These are phyloP conservation scores for Gambelia wislizenii DNA, from an alignment of 2,797 vertebrate species.

Conservation along the genomic window DNA sequence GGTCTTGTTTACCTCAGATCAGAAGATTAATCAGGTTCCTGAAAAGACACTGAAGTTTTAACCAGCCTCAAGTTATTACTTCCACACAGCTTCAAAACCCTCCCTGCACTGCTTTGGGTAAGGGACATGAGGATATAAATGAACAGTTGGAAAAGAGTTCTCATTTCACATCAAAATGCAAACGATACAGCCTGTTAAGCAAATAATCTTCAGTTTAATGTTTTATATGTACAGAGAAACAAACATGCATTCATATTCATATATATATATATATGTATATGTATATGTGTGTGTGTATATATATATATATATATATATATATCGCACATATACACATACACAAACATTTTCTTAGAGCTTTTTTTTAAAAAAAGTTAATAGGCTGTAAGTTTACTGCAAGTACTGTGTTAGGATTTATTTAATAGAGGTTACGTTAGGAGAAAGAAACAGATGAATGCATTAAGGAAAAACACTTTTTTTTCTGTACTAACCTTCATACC, in stretches of 20 bases:
- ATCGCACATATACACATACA: not conserved
- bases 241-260: slow-evolving; percentile 54
- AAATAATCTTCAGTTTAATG: slow-evolving; percentile 14
- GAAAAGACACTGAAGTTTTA: slow-evolving; percentile 56
- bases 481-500: slow-evolving; percentile 75
- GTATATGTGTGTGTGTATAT: not conserved
- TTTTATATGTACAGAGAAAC: slow-evolving; percentile 51
- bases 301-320: not conserved
- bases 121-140: not conserved
- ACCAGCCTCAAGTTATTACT: slow-evolving; percentile 27
- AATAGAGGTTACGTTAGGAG: slow-evolving; percentile 55
- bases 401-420: slow-evolving; percentile 38
- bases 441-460: slow-evolving; percentile 61
- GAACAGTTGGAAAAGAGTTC: slow-evolving; percentile 65
- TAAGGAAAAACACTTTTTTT: slow-evolving; percentile 54
- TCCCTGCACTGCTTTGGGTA: not conserved
- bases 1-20: not conserved
- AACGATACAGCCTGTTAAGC: slow-evolving; percentile 40
- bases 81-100: not conserved
- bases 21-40: slow-evolving; percentile 46
- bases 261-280: not conserved
- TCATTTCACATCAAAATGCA: slow-evolving; percentile 50
- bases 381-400: slow-evolving; percentile 38
- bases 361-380: slow-evolving; percentile 40
- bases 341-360: slow-evolving; percentile 56